Conservation (phyloP, 2,113 vertebrate species). For the Donacobius atricapilla region DNA sequence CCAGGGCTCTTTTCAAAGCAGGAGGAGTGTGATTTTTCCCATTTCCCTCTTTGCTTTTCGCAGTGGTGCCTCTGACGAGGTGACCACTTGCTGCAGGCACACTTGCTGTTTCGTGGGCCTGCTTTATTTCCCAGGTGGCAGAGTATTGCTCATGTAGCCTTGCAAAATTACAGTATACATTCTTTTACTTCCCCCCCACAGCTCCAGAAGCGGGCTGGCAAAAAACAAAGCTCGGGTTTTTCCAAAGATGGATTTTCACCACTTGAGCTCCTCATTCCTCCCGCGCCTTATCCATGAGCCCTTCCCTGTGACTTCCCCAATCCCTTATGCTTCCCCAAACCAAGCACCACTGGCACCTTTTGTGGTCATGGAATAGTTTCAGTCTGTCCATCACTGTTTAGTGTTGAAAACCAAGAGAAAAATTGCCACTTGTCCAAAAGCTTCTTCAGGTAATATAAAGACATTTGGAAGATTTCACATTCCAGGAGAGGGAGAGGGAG, state of each 20-base stretch:
- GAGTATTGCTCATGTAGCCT: neutral
- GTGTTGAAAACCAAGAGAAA: neutral
- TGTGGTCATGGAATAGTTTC: neutral
- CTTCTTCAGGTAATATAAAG: neutral
- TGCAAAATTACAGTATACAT: neutral
- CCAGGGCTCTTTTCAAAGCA: too few relatives aligned
- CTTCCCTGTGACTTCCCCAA: neutral
- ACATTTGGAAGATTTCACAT: neutral
- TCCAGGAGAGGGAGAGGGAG: neutral
- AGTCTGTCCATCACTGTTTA: neutral
- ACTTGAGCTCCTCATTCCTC: neutral
- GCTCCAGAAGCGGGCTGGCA: neutral
- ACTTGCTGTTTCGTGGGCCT: neutral
- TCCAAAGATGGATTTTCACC: neutral
- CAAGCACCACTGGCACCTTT: too few relatives aligned
- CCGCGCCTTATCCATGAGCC: accelerated
- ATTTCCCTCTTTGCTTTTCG: too few relatives aligned
- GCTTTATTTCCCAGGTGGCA: conserved; percentile 12
- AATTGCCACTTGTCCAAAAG: neutral
- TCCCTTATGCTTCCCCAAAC: neutral
- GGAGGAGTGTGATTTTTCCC: too few relatives aligned
- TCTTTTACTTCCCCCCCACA: neutral
- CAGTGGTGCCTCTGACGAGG: neutral
- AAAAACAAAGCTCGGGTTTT: neutral
- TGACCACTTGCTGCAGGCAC: neutral